Base-by-base conservation (phyloP, 2,113 vertebrate species). In the Ondatra zibethicus region DNA sequence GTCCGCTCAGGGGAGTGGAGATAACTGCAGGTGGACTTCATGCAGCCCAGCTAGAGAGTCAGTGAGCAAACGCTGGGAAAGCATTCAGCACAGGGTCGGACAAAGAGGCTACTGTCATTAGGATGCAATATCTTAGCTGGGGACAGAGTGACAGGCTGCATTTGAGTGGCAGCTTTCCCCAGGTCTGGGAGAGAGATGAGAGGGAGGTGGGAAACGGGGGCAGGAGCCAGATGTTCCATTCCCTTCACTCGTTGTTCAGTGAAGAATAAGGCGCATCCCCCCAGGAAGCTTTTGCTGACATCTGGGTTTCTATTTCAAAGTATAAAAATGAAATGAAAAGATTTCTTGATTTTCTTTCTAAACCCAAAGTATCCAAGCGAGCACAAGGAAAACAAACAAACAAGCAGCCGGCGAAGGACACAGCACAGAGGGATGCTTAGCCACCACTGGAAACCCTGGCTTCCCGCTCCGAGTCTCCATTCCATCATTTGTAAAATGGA, bases 231-330 rank as follows among this genome's bases (percentile, higher is more conserved):
- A 73, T 68, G 58, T 80, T 76, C n/a, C 55, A 21, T 33, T 95
- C 65, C 31, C 66, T 77, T 73, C 42, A 90, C 65, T 73, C 33
- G 85, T 86, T 91, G 84, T 73, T 78, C 80, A 89, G 76, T 21
- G 75, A 96, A 95, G 96, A 96, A 86, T 61, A 95, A 86, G 93
- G 90, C 36, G 63, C 29, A 47, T 86, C 45, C 95, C 85, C 87
- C 85, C 95, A 42, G 90, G 86, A 88, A 90, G 88, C 77, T 75
- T 92, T 92, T 96, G 91, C 96, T 98, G 96, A 96, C 75, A 82
- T 89, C 63, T 65, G 75, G 66, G 85, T 92, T 97, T 96, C 92
- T 92, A 92, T 97, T 97, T 96, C 89, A 85, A 97, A 97, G 91
- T 82, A 89, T 70, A 94, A 95, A 95, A 95, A 96, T 42, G 55